Evolutionary conservation across 2,888 invertebrate species (phyloP).

Genomic region (Phyto melanocephala): DNA sequence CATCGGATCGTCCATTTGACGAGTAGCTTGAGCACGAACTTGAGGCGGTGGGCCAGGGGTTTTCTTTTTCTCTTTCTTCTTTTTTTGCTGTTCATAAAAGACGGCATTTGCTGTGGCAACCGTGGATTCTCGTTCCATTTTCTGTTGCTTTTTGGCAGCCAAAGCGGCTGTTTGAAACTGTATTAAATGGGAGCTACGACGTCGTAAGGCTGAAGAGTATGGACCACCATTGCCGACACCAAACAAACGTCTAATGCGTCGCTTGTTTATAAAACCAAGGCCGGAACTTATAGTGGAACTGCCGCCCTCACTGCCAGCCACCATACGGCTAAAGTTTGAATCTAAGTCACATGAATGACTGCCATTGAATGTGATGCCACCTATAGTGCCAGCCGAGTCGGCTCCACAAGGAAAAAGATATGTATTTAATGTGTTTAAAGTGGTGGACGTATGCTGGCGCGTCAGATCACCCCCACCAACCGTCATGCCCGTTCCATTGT

Average conservation of each 20-base stretch:
- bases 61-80: conserved; percentile 74
- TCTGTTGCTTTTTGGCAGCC: conserved; percentile 70
- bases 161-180: conserved; percentile 71
- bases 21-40: conserved; percentile 69
- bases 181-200: conserved; percentile 73
- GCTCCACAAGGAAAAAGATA: conserved; percentile 76
- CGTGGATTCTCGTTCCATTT: conserved; percentile 73
- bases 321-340: conserved; percentile 77
- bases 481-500: conserved; percentile 56
- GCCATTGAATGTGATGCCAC: conserved; percentile 72
- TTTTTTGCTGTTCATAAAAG: conserved; percentile 70
- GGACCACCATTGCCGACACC: conserved; percentile 70
- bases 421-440: conserved; percentile 77
- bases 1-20: conserved; percentile 76
- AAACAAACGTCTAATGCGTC: conserved; percentile 73
- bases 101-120: conserved; percentile 73
- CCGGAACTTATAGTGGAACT: conserved; percentile 65
- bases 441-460: conserved; percentile 74
- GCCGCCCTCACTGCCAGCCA: conserved; percentile 71
- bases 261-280: conserved; percentile 74
- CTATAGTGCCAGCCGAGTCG: conserved; percentile 72
- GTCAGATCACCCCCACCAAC: conserved; percentile 69
- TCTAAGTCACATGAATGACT: conserved; percentile 76
- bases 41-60: conserved; percentile 75
- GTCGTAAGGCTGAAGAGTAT: conserved; percentile 68